Conservation (phyloP, 1,140 invertebrate genomes). For the Uloborus diversus region DNA sequence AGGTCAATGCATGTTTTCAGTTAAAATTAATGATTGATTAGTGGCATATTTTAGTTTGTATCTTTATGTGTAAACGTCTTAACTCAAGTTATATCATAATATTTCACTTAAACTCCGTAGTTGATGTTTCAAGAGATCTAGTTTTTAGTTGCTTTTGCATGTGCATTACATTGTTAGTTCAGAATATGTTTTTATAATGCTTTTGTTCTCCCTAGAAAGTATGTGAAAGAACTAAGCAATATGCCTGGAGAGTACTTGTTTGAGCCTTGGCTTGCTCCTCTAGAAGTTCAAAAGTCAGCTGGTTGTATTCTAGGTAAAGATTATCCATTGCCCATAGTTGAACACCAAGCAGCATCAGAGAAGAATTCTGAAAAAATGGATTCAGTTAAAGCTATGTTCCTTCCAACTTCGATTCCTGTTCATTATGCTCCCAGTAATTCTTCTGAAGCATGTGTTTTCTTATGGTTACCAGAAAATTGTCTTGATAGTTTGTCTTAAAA, state of each 20-base stretch:
- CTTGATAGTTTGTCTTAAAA: neutral
- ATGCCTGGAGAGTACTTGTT: conserved; percentile 87
- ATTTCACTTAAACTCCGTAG: too few species aligned
- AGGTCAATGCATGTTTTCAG: too few species aligned
- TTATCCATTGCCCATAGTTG: conserved; percentile 86
- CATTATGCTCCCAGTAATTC: conserved; percentile 73
- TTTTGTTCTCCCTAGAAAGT: conserved; percentile 69
- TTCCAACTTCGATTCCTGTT: conserved; percentile 61
- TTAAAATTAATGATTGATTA: too few species aligned
- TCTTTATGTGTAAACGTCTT: too few species aligned
- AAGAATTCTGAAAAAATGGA: conserved; percentile 87
- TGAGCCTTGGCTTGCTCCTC: conserved; percentile 87
- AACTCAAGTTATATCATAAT: too few species aligned
- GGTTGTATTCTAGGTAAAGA: conserved; percentile 85
- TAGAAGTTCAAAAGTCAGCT: conserved; percentile 76
- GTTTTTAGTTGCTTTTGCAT: too few species aligned
- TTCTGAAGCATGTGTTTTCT: conserved; percentile 72
- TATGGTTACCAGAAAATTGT: conserved; percentile 33
- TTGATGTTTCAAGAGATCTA: too few species aligned
- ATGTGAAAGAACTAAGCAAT: conserved; percentile 81
- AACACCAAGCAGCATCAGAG: conserved; percentile 77
- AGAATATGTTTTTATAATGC: too few species aligned
- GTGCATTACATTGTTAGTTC: too few species aligned
- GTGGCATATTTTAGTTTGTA: too few species aligned
- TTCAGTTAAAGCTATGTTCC: conserved; percentile 74